Percentiles rank a stretch among this genome's conserved stretches.
phyloP scores from a whole-genome alignment of 2,888 invertebrate genomes.

The Dexiosoma caninum region DNA sequence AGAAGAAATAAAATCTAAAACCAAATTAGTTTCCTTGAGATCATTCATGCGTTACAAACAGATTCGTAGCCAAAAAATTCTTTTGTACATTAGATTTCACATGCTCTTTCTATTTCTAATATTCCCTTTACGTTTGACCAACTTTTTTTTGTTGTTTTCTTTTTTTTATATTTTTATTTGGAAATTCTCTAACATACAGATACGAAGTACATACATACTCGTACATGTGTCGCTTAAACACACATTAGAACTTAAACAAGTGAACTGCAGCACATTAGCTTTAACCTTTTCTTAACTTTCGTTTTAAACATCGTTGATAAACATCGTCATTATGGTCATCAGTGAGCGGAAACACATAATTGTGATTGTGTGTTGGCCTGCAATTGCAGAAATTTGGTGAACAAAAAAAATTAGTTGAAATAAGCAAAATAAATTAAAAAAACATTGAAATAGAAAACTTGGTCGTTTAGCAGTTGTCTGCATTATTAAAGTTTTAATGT shows the following conservation, averaged over 20 bases:
- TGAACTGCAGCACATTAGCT: slow-evolving; percentile 53
- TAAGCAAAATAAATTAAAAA: too few relatives aligned
- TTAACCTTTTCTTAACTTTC: slow-evolving; percentile 50
- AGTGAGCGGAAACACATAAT: neutral
- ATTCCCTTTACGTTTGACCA: slow-evolving; percentile 22
- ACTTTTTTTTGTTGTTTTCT: neutral
- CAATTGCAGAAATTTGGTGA: neutral
- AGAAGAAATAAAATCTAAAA: neutral
- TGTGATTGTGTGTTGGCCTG: slow-evolving; percentile 23
- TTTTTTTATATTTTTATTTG: neutral
- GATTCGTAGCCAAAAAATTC: slow-evolving; percentile 45
- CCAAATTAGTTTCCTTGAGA: slow-evolving; percentile 45
- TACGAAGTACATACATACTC: neutral
- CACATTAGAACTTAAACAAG: slow-evolving; percentile 18
- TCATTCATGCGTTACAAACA: slow-evolving; percentile 47
- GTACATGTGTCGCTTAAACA: too few relatives aligned
- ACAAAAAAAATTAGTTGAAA: too few relatives aligned
- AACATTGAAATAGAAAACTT: too few relatives aligned
- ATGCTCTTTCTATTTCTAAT: neutral
- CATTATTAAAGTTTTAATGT: too few relatives aligned
- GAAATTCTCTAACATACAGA: neutral
- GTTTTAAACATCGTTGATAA: slow-evolving; percentile 32
- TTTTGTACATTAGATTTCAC: neutral
- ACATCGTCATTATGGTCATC: slow-evolving; percentile 8
- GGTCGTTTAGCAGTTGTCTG: too few relatives aligned